Evolutionary conservation across 2,888 invertebrate genomes (phyloP).

Genomic region (Thysanoteuthis rhombus): DNA sequence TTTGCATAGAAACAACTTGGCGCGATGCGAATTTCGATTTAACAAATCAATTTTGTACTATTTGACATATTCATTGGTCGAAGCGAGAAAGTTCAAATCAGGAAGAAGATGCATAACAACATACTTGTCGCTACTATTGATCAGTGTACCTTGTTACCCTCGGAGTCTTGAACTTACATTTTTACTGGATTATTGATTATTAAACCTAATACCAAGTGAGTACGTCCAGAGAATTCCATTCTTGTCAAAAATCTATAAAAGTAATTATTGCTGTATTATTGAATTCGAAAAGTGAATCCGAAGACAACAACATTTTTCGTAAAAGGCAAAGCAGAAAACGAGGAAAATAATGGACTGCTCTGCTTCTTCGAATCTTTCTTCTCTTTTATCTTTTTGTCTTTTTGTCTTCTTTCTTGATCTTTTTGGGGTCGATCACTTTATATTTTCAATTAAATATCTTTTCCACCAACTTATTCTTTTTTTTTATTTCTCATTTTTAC

Average conservation of each 20-base stretch:
- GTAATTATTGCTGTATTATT: not conserved
- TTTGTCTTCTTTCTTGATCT: not conserved
- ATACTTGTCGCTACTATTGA: not conserved
- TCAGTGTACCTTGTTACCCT: not conserved
- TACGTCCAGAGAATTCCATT: not conserved
- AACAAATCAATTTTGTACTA: not conserved
- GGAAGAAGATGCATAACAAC: not conserved
- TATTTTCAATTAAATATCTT: not conserved
- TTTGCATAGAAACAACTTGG: not conserved
- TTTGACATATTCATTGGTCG: not conserved
- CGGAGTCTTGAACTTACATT: not conserved
- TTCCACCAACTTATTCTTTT: not conserved
- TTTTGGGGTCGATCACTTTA: fast-evolving
- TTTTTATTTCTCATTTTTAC: too few species aligned
- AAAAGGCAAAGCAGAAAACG: not conserved
- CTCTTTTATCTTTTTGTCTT: not conserved
- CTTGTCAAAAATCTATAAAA: not conserved
- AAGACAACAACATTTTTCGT: not conserved
- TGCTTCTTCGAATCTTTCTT: not conserved
- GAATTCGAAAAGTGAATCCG: not conserved
- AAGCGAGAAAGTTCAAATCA: not conserved
- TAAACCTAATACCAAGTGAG: not conserved
- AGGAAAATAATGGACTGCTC: not conserved
- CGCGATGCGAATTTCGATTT: not conserved
- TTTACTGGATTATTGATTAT: not conserved